Conservation (phyloP, 2,113 vertebrate genomes). For the Todiramphus saurophagus region DNA sequence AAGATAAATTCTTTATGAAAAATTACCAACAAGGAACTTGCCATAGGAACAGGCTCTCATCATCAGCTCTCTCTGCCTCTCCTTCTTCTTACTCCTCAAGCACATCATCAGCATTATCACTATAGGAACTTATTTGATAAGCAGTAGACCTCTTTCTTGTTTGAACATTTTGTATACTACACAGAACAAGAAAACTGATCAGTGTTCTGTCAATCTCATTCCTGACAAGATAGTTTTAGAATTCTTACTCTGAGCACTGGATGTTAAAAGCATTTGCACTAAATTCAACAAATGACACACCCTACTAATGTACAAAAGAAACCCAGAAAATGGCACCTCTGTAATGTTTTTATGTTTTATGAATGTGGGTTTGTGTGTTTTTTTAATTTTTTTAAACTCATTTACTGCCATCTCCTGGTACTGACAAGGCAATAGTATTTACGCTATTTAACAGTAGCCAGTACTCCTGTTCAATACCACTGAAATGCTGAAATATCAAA, state of each 20-base stretch:
- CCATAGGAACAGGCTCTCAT: neutral
- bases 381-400: slow-evolving; percentile 8
- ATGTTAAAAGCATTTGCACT: neutral
- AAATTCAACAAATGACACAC: neutral
- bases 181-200: neutral
- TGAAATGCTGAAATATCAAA: neutral
- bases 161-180: neutral
- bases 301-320: neutral
- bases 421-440: neutral
- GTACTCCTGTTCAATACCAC: neutral
- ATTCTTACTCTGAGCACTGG: neutral
- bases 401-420: slow-evolving; percentile 77
- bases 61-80: neutral
- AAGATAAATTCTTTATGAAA: neutral
- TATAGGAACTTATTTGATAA: neutral
- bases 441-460: neutral
- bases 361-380: neutral
- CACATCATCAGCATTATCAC: neutral
- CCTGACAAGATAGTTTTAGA: neutral
- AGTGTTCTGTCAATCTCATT: neutral
- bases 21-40: neutral
- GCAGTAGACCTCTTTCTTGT: neutral
- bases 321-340: neutral
- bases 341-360: neutral
- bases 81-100: neutral